Percentiles rank a stretch among this genome's conserved stretches.
Conservation (phyloP, 2,113 vertebrate genomes). For the Nothocercus nigrocapillus region DNA sequence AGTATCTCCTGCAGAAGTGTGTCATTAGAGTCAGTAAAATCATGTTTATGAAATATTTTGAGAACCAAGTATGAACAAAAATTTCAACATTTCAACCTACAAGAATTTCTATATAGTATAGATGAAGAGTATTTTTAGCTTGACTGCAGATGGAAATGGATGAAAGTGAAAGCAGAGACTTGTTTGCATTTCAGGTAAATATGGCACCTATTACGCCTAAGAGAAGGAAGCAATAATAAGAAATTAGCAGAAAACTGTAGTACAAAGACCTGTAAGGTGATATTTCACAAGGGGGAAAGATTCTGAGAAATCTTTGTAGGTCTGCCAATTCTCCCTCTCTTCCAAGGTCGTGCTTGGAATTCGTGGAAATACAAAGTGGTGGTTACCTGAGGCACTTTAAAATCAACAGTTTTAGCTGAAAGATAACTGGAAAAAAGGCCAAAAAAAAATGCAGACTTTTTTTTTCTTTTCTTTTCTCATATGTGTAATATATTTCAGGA, state of each 20-base stretch:
- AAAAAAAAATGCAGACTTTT: neutral
- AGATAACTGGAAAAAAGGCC: neutral
- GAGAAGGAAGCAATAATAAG: neutral
- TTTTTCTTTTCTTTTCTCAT: neutral
- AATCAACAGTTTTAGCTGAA: neutral
- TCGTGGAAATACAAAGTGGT: neutral
- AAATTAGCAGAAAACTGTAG: neutral
- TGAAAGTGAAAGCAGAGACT: neutral
- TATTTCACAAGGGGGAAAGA: neutral
- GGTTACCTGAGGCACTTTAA: neutral
- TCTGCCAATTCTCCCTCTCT: neutral
- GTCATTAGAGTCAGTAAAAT: neutral
- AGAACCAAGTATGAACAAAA: neutral
- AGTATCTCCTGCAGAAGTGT: neutral
- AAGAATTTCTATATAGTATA: neutral
- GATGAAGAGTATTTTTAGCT: neutral
- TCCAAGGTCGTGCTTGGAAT: neutral
- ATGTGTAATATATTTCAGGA: neutral
- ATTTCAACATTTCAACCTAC: neutral
- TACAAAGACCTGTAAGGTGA: neutral
- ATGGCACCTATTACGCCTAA: neutral
- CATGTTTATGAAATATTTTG: neutral
- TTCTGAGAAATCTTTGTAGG: conserved; percentile 17
- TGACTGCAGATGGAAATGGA: neutral
- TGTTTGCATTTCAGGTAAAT: neutral